Conservation (phyloP, 2,113 vertebrate species). For the Seriola rivoliana region DNA sequence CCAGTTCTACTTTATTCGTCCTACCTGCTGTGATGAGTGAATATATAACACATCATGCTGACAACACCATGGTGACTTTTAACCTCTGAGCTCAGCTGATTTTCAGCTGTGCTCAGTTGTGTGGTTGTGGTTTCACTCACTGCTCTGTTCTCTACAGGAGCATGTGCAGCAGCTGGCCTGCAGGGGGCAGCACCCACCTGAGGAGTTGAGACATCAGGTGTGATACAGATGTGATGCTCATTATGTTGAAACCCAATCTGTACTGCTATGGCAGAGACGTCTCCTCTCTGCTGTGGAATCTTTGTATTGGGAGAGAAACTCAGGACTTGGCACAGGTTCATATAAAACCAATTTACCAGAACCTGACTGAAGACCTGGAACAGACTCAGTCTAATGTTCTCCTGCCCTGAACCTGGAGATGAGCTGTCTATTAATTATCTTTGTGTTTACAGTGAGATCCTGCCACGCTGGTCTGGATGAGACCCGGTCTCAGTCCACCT, state of each 20-base stretch:
- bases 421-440: too few relatives aligned
- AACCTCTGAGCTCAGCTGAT: slow-evolving; percentile 45
- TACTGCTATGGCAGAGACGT: slow-evolving; percentile 80
- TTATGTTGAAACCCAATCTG: slow-evolving; percentile 74
- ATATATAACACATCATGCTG: slow-evolving; percentile 77
- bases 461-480: too few relatives aligned
- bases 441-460: too few relatives aligned
- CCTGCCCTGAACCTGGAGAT: too few relatives aligned
- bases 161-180: neutral
- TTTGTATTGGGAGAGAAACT: slow-evolving; percentile 78
- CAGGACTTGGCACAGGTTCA: slow-evolving; percentile 85
- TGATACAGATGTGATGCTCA: neutral
- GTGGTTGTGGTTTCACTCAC: neutral
- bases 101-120: rapidly evolving
- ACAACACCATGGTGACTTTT: slow-evolving; percentile 57
- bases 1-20: rapidly evolving
- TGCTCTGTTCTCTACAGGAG: slow-evolving; percentile 7
- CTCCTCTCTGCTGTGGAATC: slow-evolving; percentile 77
- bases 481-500: too few relatives aligned
- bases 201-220: rapidly evolving
- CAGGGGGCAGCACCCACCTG: neutral
- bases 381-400: slow-evolving; percentile 36
- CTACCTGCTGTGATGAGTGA: slow-evolving; percentile 48
- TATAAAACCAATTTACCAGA: slow-evolving; percentile 50
- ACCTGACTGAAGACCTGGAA: slow-evolving; percentile 85